These are phyloP conservation scores for Saccostrea echinata DNA, from an alignment of 1,140 invertebrate genomes.

Conservation along the genomic window DNA sequence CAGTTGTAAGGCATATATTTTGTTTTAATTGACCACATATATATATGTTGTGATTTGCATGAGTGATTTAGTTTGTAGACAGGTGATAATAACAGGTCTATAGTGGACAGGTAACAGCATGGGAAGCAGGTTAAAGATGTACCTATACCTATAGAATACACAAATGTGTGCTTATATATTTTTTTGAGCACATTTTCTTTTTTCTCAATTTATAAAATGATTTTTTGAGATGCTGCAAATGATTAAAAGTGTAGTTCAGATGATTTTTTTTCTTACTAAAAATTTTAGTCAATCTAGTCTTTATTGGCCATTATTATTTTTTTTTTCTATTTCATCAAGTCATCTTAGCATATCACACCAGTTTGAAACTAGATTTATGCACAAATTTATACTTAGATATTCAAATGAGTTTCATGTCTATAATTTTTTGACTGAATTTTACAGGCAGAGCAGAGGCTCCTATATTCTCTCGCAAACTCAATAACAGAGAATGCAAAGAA, in stretches of 20 bases:
- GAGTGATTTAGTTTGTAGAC: constrained; percentile 21
- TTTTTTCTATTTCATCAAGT: background rate
- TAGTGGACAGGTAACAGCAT: constrained; percentile 17
- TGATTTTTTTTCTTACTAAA: background rate
- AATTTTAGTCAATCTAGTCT: background rate
- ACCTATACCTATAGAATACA: background rate
- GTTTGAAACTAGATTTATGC: background rate
- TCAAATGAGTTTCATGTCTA: background rate
- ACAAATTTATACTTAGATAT: background rate
- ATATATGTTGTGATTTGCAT: constrained; percentile 32
- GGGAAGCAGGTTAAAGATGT: background rate
- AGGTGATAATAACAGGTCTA: background rate
- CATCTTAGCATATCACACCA: background rate
- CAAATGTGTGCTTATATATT: constrained; percentile 11
- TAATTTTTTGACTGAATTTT: constrained; percentile 41
- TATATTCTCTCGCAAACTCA: constrained; percentile 70
- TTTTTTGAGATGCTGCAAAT: background rate
- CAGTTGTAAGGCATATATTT: constrained; percentile 6
- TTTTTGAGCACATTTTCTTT: constrained; percentile 1
- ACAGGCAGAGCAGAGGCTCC: constrained; percentile 77
- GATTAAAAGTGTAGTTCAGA: background rate
- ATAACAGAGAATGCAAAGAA: constrained; percentile 73
- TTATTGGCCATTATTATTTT: background rate
- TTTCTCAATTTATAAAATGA: background rate
- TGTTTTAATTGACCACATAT: background rate